Percentiles rank a stretch among this genome's conserved stretches.
Evolutionary conservation across 1,140 invertebrate genomes (phyloP).

Genomic region (Notospermus geniculatus): DNA sequence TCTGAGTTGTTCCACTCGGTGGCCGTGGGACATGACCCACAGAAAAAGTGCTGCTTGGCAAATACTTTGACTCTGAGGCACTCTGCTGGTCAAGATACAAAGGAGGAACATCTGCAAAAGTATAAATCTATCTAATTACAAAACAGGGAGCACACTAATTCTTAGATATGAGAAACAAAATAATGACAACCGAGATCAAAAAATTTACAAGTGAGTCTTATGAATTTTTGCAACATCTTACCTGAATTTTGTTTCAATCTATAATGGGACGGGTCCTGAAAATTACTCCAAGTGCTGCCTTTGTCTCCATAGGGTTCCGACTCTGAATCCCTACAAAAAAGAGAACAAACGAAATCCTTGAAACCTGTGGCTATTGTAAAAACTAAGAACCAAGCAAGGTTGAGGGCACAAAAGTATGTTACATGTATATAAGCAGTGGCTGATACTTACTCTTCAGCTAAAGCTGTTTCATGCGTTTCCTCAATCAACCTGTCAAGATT

Average conservation of each 20-base stretch:
- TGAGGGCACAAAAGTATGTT: no score
- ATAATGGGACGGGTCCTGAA: no score
- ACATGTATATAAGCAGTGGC: no score
- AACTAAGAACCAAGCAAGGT: no score
- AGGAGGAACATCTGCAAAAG: conserved; percentile 10
- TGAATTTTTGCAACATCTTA: no score
- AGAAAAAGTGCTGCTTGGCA: not conserved
- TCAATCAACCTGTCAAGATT: not conserved
- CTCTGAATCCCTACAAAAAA: no score
- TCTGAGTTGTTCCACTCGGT: not conserved
- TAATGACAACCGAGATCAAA: not conserved
- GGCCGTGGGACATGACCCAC: not conserved
- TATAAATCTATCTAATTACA: conserved; percentile 24
- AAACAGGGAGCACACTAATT: conserved; percentile 30
- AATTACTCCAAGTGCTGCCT: no score
- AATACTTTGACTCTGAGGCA: not conserved
- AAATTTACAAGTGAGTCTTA: not conserved
- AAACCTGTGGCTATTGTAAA: no score
- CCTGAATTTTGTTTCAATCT: no score
- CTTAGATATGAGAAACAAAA: not conserved
- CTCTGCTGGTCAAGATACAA: not conserved
- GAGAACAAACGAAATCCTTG: no score
- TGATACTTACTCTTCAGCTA: conserved; percentile 1
- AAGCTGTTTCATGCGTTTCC: not conserved
- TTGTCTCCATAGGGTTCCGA: no score